phyloP scores from a whole-genome alignment of 2,888 invertebrate genomes.

The Acrobasis repandana region DNA sequence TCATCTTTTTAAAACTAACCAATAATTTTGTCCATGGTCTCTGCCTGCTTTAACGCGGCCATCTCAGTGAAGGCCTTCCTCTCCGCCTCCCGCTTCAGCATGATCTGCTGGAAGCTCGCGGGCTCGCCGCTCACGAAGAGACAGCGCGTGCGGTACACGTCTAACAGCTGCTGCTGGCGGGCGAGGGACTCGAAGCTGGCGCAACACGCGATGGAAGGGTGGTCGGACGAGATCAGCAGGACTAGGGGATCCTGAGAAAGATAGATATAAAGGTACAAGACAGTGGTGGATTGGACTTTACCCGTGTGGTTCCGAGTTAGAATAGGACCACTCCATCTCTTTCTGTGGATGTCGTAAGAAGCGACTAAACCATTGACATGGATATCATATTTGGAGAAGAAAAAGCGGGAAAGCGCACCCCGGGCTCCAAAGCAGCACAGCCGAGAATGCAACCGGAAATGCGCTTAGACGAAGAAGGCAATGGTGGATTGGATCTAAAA shows the following conservation, averaged over 20 bases:
- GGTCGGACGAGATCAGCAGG: constrained; percentile 74
- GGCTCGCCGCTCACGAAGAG: constrained; percentile 77
- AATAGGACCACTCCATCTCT: no score
- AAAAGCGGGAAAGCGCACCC: no score
- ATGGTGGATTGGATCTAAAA: no score
- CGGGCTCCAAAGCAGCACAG: no score
- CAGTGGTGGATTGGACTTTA: no score
- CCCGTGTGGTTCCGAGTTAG: no score
- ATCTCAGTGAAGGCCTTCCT: constrained; percentile 77
- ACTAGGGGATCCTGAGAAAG: constrained; percentile 77
- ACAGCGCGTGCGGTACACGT: constrained; percentile 78
- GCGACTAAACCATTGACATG: no score
- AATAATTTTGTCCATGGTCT: constrained; percentile 75
- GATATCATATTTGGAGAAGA: no score
- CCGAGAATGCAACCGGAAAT: no score
- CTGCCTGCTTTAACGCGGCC: constrained; percentile 76
- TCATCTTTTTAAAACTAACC: constrained; percentile 47
- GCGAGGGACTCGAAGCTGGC: constrained; percentile 74
- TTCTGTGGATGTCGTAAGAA: no score
- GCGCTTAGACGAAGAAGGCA: no score
- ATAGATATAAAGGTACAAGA: no score
- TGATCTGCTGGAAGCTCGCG: constrained; percentile 75
- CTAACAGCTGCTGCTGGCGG: constrained; percentile 73
- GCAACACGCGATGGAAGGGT: constrained; percentile 81
- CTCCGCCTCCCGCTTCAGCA: constrained; percentile 71